Evolutionary conservation across 2,888 invertebrate genomes (phyloP).

Genomic region (Anthoptus insignis): DNA sequence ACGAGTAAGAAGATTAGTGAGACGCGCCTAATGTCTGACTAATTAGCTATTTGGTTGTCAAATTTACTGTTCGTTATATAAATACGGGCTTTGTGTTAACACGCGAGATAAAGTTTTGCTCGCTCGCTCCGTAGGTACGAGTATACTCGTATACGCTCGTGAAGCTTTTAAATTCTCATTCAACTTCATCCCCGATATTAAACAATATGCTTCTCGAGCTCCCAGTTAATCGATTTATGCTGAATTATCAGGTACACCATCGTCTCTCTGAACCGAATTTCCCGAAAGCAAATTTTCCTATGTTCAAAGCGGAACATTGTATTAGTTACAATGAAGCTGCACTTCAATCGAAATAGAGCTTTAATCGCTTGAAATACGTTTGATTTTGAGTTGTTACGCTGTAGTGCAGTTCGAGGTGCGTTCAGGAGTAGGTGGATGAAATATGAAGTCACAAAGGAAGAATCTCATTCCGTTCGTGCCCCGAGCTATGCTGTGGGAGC

Average conservation of each 20-base stretch:
- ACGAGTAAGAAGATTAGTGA: background rate
- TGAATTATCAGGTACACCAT: slow-evolving; percentile 69
- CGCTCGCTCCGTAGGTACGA: background rate
- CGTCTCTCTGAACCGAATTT: slow-evolving; percentile 63
- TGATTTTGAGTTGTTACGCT: slow-evolving; percentile 52
- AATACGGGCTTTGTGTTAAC: slow-evolving; percentile 26
- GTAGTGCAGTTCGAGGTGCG: slow-evolving; percentile 58
- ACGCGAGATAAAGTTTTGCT: slow-evolving; percentile 18
- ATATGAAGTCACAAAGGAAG: slow-evolving; percentile 77
- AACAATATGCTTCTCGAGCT: slow-evolving; percentile 60
- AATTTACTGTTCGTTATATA: slow-evolving; percentile 17
- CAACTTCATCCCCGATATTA: slow-evolving; percentile 52
- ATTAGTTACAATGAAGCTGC: slow-evolving; percentile 54
- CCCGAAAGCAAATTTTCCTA: slow-evolving; percentile 71
- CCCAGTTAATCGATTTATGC: slow-evolving; percentile 64
- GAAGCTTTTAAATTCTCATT: slow-evolving; percentile 58
- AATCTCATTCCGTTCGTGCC: slow-evolving; percentile 72
- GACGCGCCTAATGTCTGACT: background rate
- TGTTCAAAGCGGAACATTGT: slow-evolving; percentile 66
- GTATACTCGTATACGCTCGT: too few species aligned
- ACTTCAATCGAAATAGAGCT: slow-evolving; percentile 58
- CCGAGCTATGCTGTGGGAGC: slow-evolving; percentile 60
- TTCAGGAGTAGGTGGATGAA: slow-evolving; percentile 71
- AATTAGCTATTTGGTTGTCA: slow-evolving; percentile 16
- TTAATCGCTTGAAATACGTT: slow-evolving; percentile 58